A percentile compares a stretch with the other conserved stretches of the same genome.
These are phyloP conservation scores for Andrena flavipes DNA, from an alignment of 2,888 invertebrate species.

Conservation along the genomic window DNA sequence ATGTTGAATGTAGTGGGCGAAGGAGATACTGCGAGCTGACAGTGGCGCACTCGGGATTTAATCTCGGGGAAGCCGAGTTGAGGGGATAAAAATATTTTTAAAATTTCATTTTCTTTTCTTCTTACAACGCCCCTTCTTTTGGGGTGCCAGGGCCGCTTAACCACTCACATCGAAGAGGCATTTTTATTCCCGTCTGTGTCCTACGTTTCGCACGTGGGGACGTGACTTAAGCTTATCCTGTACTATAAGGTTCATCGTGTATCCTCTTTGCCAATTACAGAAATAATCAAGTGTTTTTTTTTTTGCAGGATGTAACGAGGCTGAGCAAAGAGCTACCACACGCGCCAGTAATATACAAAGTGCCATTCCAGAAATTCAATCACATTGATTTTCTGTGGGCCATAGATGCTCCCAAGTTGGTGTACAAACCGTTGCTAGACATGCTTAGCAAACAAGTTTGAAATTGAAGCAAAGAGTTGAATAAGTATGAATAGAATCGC, in stretches of 20 bases:
- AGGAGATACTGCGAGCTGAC: neutral
- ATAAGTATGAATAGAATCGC: neutral
- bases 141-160: neutral
- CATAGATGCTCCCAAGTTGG: slow-evolving; percentile 87
- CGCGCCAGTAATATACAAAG: slow-evolving; percentile 85
- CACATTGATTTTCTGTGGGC: slow-evolving; percentile 91
- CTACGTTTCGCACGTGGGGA: neutral
- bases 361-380: slow-evolving; percentile 89
- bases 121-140: neutral
- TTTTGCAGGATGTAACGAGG: slow-evolving; percentile 87
- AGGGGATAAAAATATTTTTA: too few relatives aligned
- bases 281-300: slow-evolving; percentile 14
- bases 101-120: slow-evolving; percentile 13
- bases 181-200: too few relatives aligned
- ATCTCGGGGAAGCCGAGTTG: too few relatives aligned
- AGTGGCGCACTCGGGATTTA: too few relatives aligned
- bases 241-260: neutral
- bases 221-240: neutral
- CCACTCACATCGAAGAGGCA: too few relatives aligned
- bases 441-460: slow-evolving; percentile 75
- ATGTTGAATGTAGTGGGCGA: neutral
- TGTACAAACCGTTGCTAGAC: slow-evolving; percentile 86
- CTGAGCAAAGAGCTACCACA: slow-evolving; percentile 86
- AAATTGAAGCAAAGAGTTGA: neutral
- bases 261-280: neutral